Evolutionary conservation across 1,140 invertebrate species (phyloP), one percentile per base, ranked within the genome.

Genomic region (Sycophila sp.): DNA sequence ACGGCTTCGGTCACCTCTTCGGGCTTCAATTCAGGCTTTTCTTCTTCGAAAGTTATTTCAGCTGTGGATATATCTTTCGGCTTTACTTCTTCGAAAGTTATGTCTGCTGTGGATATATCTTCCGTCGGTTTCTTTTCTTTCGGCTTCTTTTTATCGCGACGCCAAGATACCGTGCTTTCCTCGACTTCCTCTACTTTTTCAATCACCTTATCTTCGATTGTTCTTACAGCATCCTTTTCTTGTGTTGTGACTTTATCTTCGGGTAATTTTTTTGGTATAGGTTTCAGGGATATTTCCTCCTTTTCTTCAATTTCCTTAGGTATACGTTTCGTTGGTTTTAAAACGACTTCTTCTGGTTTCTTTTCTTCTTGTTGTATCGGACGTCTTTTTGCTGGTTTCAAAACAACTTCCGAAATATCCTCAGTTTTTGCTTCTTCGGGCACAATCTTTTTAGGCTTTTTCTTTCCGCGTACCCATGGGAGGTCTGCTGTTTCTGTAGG

Each of bases 401-500:
- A 58, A 32, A 73, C 62, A 53, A 79, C 76, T 38, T 73, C 19
- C 49, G 68, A 75, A 81, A 78, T 73, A 79, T 81, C 26, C 63
- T 76, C 15, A 76, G 63, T 78, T 68, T 79, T 80, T 66, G 83
- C 82, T 28, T 73, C 76, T 56, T 83, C 81, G 30, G 82, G 81
- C 22, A 83, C 83, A 4, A 78, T 71, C 71, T 81, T 81, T 75
- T 80, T 86, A 5, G 86, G 84, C 75, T 89, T 87, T 22, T 89
- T 80, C 1, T 88, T 13, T 85, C 42, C 34, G 19, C 24, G 40
- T 10, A 13, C 7, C 75, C 75, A 76, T 36, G 71, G 73, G 30
- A 73, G 4, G 11, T 64, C 17, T 30, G 63, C 51, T 6, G 74
- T 75, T 64, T 81, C 75, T 51, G 71, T 55, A 0, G 67, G 51